Evolutionary conservation across 2,797 vertebrate species (phyloP).

Genomic region (Chelon labrosus): DNA sequence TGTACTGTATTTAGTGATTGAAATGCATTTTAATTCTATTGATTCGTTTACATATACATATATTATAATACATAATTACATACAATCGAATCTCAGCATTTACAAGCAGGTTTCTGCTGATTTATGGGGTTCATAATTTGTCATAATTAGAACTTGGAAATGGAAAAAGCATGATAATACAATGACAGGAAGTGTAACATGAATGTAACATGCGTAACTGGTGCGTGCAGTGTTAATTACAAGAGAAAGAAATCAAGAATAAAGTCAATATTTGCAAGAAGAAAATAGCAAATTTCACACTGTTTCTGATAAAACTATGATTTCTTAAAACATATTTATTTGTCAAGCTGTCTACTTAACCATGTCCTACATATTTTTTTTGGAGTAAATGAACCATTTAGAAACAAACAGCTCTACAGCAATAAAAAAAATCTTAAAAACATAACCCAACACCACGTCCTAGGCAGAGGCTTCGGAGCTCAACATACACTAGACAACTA

Average conservation of each 20-base stretch:
- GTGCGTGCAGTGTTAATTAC: background rate
- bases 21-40: constrained; percentile 39
- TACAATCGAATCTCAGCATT: constrained; percentile 33
- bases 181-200: background rate
- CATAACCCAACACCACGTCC: constrained; percentile 12
- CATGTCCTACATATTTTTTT: background rate
- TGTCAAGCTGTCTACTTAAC: background rate
- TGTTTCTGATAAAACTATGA: no score
- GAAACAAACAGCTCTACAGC: constrained; percentile 13
- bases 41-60: background rate
- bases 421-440: constrained; percentile 32
- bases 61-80: background rate
- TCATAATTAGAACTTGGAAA: background rate
- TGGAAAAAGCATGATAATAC: background rate
- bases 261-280: background rate
- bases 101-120: constrained; percentile 28
- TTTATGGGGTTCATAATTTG: constrained; percentile 24
- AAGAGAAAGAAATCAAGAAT: background rate
- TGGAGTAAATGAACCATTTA: background rate
- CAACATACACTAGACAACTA: constrained; percentile 10
- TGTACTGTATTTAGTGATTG: constrained; percentile 1
- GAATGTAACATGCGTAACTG: constrained; percentile 1
- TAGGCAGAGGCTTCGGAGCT: background rate
- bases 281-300: no score
- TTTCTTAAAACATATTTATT: no score